These are phyloP conservation scores for Gymnogyps californianus DNA, from an alignment of 2,113 vertebrate genomes.

Conservation along the genomic window DNA sequence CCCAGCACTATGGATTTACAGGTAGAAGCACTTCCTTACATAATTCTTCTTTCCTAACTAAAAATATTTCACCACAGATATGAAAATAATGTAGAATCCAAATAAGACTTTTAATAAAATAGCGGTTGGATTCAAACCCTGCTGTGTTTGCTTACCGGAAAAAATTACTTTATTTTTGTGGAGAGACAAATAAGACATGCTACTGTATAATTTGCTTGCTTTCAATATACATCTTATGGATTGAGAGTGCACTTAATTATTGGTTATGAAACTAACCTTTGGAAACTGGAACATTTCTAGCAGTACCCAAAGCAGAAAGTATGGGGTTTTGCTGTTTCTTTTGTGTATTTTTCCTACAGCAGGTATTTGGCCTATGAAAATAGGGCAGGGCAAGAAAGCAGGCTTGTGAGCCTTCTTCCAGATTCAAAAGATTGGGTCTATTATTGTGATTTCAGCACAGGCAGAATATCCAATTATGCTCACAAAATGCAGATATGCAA, in stretches of 20 bases:
- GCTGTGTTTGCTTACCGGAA: background rate
- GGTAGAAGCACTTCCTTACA: background rate
- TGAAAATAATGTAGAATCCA: background rate
- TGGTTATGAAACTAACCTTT: background rate
- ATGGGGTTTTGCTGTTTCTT: background rate
- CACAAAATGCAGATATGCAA: background rate
- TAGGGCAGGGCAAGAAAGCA: background rate
- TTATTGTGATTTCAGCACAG: background rate
- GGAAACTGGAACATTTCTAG: background rate
- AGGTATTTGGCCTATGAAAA: background rate
- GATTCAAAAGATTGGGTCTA: background rate
- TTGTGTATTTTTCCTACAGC: background rate
- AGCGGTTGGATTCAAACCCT: background rate
- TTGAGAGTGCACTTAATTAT: background rate
- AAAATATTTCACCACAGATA: background rate
- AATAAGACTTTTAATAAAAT: background rate
- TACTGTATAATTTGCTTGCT: background rate
- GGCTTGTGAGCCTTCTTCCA: background rate
- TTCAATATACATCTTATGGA: background rate
- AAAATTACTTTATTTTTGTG: background rate
- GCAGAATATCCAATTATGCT: background rate
- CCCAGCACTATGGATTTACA: background rate
- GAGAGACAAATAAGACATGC: background rate
- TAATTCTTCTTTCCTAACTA: background rate
- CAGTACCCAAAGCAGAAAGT: background rate